A percentile compares a stretch with the other conserved stretches of the same genome.
phyloP scores from a whole-genome alignment of 2,113 vertebrate genomes.

The Triplophysa tibetana region DNA sequence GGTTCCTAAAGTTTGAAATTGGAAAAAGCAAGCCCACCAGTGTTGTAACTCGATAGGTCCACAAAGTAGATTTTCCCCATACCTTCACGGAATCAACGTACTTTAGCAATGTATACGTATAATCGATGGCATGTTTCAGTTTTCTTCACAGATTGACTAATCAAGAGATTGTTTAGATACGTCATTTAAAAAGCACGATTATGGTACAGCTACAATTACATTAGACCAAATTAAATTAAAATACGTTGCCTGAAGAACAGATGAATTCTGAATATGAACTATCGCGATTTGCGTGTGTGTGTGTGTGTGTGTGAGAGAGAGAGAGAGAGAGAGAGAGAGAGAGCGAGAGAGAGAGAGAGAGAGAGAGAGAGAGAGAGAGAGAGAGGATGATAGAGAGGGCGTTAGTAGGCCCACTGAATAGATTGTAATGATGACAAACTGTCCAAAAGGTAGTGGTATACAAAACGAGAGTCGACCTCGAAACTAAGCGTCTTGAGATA shows the following conservation, averaged over 20 bases:
- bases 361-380: background rate
- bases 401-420: background rate
- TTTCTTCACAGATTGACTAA: background rate
- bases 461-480: background rate
- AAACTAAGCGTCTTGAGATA: background rate
- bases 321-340: background rate
- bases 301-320: background rate
- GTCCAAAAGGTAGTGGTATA: background rate
- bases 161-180: background rate
- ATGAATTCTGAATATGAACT: background rate
- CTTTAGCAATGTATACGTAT: background rate
- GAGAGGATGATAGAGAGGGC: background rate
- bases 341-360: background rate
- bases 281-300: background rate
- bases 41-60: constrained; percentile 52
- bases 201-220: constrained; percentile 26
- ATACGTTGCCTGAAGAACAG: constrained; percentile 7
- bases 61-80: constrained; percentile 10
- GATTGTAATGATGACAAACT: background rate
- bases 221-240: constrained; percentile 21
- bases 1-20: constrained; percentile 53
- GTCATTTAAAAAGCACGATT: constrained; percentile 1
- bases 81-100: constrained; percentile 15
- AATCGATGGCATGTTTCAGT: background rate
- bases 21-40: constrained; percentile 56